phyloP scores from a whole-genome alignment of 1,140 invertebrate genomes.

The Bombus waltoni region DNA sequence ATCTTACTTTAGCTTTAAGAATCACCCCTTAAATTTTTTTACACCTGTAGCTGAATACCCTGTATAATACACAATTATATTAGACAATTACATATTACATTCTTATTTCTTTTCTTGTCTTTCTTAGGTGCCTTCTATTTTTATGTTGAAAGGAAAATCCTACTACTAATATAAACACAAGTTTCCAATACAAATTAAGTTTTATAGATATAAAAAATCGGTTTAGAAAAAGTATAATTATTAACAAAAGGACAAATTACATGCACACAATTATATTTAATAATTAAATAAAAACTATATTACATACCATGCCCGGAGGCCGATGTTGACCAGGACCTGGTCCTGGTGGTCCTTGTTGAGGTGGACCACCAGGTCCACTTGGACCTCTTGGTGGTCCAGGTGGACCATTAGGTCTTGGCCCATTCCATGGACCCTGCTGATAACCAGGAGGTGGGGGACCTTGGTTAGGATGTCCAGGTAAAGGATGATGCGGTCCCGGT shows the following conservation, averaged over 20 bases:
- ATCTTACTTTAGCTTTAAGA: too few relatives aligned
- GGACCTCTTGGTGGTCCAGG: constrained; percentile 82
- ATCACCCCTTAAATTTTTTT: too few relatives aligned
- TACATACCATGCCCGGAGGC: constrained; percentile 87
- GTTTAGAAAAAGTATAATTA: neutral
- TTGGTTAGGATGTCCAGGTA: constrained; percentile 82
- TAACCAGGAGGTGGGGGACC: constrained; percentile 84
- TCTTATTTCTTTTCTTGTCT: neutral
- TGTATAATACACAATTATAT: neutral
- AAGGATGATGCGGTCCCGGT: constrained; percentile 80
- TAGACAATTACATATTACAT: neutral
- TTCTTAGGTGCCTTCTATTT: neutral
- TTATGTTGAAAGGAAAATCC: neutral
- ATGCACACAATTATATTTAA: neutral
- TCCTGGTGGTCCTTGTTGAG: constrained; percentile 83
- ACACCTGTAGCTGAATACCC: too few relatives aligned
- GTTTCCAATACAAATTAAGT: neutral
- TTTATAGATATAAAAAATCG: neutral
- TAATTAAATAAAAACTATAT: neutral
- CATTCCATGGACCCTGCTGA: constrained; percentile 85
- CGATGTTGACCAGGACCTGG: constrained; percentile 86
- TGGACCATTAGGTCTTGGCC: constrained; percentile 84
- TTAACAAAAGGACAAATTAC: neutral
- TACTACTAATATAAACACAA: neutral
- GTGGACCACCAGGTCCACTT: constrained; percentile 82